phyloP scores from a whole-genome alignment of 2,888 invertebrate genomes.

The Ophraella communa region DNA sequence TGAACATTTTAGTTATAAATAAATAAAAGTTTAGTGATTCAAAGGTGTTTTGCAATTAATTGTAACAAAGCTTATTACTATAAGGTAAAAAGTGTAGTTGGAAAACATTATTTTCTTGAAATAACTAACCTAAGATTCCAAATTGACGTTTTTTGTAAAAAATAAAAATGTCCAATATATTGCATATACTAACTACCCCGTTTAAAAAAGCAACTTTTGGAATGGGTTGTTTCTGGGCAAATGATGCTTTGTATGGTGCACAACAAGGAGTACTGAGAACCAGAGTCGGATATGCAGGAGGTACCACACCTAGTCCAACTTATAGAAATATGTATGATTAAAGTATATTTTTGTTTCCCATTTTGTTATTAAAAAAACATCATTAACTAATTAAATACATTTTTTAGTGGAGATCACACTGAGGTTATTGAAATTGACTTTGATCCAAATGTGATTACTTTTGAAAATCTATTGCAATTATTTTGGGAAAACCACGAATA shows the following conservation, averaged over 20 bases:
- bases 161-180: slow-evolving; percentile 60
- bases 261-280: slow-evolving; percentile 81
- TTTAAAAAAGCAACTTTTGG: slow-evolving; percentile 84
- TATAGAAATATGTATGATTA: slow-evolving; percentile 91
- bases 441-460: slow-evolving; percentile 80
- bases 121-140: too few relatives aligned
- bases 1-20: too few relatives aligned
- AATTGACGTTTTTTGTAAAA: too few relatives aligned
- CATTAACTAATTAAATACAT: background rate
- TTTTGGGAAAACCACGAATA: slow-evolving; percentile 97
- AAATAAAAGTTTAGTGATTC: too few relatives aligned
- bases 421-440: slow-evolving; percentile 93
- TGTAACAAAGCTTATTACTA: too few relatives aligned
- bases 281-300: slow-evolving; percentile 93
- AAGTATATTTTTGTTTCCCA: too few relatives aligned
- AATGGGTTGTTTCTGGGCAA: slow-evolving; percentile 95
- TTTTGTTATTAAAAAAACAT: too few relatives aligned
- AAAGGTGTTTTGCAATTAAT: too few relatives aligned
- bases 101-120: too few relatives aligned
- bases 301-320: slow-evolving; percentile 78
- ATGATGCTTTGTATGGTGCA: slow-evolving; percentile 83
- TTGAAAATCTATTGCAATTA: slow-evolving; percentile 75
- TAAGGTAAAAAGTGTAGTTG: too few relatives aligned
- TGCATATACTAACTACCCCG: slow-evolving; percentile 70
- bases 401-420: slow-evolving; percentile 87